Conservation (phyloP, 1,140 invertebrate genomes). For the Harlomillsia oculata region DNA sequence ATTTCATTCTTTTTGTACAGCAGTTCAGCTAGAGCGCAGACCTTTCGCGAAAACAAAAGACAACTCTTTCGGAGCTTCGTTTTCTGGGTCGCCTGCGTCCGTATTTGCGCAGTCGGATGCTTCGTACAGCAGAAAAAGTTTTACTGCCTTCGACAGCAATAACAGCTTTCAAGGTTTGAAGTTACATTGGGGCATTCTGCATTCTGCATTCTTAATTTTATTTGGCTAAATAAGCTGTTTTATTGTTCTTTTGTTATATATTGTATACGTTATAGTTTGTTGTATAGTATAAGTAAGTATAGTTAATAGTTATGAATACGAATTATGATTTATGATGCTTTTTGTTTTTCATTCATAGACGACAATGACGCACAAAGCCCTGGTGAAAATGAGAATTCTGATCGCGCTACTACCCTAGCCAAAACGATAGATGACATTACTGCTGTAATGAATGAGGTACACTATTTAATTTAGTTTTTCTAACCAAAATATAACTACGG, state of each 20-base stretch:
- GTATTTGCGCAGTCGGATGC: constrained; percentile 23
- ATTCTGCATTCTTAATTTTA: no score
- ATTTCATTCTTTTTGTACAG: constrained; percentile 50
- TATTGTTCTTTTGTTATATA: no score
- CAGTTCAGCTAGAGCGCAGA: constrained; percentile 81
- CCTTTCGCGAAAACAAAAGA: constrained; percentile 48
- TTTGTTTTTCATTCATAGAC: constrained; percentile 15
- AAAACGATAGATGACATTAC: constrained; percentile 30
- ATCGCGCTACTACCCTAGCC: no score
- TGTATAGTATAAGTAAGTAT: no score
- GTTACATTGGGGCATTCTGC: no score
- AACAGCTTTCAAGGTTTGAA: constrained; percentile 28
- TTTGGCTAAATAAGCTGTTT: no score
- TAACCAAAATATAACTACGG: no score
- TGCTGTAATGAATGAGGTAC: constrained; percentile 24
- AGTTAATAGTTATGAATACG: no score
- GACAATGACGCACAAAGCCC: constrained; percentile 33
- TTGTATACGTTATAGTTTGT: no score
- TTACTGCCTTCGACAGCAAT: constrained; percentile 22
- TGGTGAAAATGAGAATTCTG: constrained; percentile 25
- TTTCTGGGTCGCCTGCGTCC: constrained; percentile 20
- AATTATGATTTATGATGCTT: no score
- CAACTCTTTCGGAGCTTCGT: constrained; percentile 9
- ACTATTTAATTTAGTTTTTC: no score
- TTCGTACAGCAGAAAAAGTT: constrained; percentile 6